These are phyloP conservation scores for Smittia aterrima DNA, from an alignment of 2,888 invertebrate species.

Conservation along the genomic window DNA sequence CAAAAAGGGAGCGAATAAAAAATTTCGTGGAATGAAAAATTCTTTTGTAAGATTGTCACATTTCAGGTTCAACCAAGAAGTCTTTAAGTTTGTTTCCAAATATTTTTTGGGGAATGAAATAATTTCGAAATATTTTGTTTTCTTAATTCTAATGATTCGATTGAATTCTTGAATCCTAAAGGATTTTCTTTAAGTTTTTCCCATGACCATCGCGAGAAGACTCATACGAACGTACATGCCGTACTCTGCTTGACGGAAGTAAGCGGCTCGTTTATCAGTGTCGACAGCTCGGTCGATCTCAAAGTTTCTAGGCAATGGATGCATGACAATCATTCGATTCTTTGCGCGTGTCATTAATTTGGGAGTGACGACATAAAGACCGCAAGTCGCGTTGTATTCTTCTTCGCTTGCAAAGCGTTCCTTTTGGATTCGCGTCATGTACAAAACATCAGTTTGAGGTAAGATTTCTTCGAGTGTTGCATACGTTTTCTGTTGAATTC, in stretches of 20 bases:
- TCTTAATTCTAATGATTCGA: too few relatives aligned
- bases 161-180: too few relatives aligned
- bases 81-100: too few relatives aligned
- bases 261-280: conserved; percentile 93
- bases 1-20: too few relatives aligned
- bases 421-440: conserved; percentile 96
- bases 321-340: conserved; percentile 93
- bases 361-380: conserved; percentile 87
- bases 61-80: too few relatives aligned
- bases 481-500: conserved; percentile 70
- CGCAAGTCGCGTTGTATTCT: conserved; percentile 83
- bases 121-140: too few relatives aligned
- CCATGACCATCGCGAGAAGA: conserved; percentile 84
- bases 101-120: too few relatives aligned
- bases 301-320: conserved; percentile 90
- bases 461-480: conserved; percentile 80
- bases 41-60: too few relatives aligned
- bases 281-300: conserved; percentile 96
- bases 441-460: conserved; percentile 92
- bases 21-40: too few relatives aligned
- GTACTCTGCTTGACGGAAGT: conserved; percentile 96
- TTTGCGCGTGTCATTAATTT: conserved; percentile 93
- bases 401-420: conserved; percentile 83
- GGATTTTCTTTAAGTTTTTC: conserved; percentile 47
- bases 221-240: conserved; percentile 99